These are phyloP conservation scores for Sesia apiformis DNA, from an alignment of 2,888 invertebrate species.

Conservation along the genomic window DNA sequence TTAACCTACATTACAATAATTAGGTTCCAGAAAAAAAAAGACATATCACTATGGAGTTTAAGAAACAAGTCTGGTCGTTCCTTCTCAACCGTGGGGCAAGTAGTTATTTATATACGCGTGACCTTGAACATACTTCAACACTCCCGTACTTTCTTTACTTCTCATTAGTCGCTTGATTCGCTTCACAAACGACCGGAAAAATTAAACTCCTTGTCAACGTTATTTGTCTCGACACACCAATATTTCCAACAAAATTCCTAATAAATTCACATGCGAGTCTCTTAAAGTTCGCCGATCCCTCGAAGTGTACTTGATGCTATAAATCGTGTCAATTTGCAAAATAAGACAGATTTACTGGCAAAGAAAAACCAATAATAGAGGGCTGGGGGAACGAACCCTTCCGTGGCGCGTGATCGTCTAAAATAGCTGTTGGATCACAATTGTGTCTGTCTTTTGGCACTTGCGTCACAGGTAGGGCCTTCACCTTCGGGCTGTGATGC, in stretches of 20 bases:
- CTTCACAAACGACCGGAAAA: not conserved
- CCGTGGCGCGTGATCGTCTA: constrained; percentile 5
- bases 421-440: not conserved
- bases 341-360: constrained; percentile 12
- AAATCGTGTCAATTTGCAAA: constrained; percentile 2
- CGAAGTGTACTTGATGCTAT: not conserved
- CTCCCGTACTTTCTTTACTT: not conserved
- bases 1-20: too few species aligned
- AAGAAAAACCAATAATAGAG: constrained; percentile 10
- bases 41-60: too few species aligned
- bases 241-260: not conserved
- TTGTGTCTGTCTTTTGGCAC: constrained; percentile 1
- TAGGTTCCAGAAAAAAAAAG: too few species aligned
- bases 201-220: not conserved
- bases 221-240: not conserved
- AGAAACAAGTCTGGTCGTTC: too few species aligned
- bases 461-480: constrained; percentile 26
- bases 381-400: constrained; percentile 17
- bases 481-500: constrained; percentile 16
- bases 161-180: not conserved
- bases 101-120: not conserved
- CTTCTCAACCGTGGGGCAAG: too few species aligned
- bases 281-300: constrained; percentile 1
- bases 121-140: not conserved
- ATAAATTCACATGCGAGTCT: not conserved